Base-by-base conservation (phyloP, 2,797 vertebrate genomes). In the Phoebastria nigripes region DNA sequence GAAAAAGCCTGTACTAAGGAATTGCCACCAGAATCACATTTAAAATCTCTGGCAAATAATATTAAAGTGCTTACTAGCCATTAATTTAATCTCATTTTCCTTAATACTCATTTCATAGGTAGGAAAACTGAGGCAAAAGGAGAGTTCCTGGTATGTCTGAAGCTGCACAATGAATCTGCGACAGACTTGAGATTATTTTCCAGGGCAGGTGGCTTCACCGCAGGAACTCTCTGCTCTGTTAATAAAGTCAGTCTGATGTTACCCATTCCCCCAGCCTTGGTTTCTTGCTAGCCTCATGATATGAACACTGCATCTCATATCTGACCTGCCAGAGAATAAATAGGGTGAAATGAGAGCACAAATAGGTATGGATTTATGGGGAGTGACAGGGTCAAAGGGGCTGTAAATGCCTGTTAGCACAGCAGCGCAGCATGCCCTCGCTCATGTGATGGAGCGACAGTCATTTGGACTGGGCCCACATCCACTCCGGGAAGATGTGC, bases 331-430 rank as follows among this genome's bases (percentile, higher is more conserved):
- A 86, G 70, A 44, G 72, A 88, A 73, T 66, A 95, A 96, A 77
- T 35, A 89, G 86, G 79, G 70, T 93, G 70, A 88, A 88, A 96
- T 77, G 77, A 95, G 93, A 91, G 81, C 80, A 94, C 70, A 82
- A 93, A 94, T 94, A 81, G 70, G 51, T 88, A 90, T 72, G 90
- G 93, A 94, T 96, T 95, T 90, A 95, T 69, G 54, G 82, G 91
- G 77, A 83, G 76, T 65, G 91, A 84, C 69, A 89, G 88, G 96
- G 90, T 94, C 92, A 96, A 94, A 77, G 90, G 85, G 77, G 66
- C 81, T 85, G 55, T 89, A 92, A 95, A 55, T 90, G 93, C 88
- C 87, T 94, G 72, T 94, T 89, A 94, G 79, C 52, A 61, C 56
- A 82, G 93, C 76, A 42, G 83, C 3, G 18, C 79, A 63, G 72